Percentiles rank a stretch among this genome's conserved stretches.
phyloP scores from a whole-genome alignment of 2,888 invertebrate species.

The Ypsolopha scabrella region DNA sequence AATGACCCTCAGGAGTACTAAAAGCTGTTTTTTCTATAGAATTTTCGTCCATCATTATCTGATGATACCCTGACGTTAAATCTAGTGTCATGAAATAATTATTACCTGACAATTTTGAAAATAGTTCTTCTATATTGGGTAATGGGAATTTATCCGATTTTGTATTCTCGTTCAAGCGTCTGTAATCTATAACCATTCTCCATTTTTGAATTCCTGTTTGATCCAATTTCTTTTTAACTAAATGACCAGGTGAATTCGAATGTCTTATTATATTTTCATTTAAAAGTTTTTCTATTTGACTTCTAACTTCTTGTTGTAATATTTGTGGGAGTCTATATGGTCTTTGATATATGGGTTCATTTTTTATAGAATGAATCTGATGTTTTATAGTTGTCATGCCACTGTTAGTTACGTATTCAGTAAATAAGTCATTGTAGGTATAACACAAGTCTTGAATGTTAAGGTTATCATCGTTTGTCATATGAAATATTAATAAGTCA shows the following conservation, averaged over 20 bases:
- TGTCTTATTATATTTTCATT: slow-evolving; percentile 11
- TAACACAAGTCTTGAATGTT: background rate
- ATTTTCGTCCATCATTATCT: too few relatives aligned
- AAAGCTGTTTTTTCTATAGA: too few relatives aligned
- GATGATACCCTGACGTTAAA: slow-evolving; percentile 34
- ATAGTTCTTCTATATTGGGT: slow-evolving; percentile 28
- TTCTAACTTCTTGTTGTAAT: slow-evolving; percentile 11
- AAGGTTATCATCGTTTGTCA: background rate
- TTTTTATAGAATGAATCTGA: slow-evolving; percentile 10
- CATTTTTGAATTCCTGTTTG: slow-evolving; percentile 12
- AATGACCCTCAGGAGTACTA: slow-evolving; percentile 24
- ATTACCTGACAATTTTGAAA: slow-evolving; percentile 28
- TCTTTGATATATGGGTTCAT: slow-evolving; percentile 12
- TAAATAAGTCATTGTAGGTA: background rate
- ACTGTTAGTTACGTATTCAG: too few relatives aligned
- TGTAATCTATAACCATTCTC: slow-evolving; percentile 32
- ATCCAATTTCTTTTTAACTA: slow-evolving; percentile 16
- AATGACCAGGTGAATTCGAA: slow-evolving; percentile 14
- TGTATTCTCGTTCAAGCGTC: slow-evolving; percentile 34
- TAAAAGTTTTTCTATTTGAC: slow-evolving; percentile 13
- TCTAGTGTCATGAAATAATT: slow-evolving; percentile 33
- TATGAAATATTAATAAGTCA: background rate
- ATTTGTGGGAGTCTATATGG: slow-evolving; percentile 10
- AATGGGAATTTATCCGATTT: slow-evolving; percentile 26
- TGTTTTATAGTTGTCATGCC: too few relatives aligned